Conservation (phyloP, 2,888 invertebrate species). For the Electrophaes corylata region DNA sequence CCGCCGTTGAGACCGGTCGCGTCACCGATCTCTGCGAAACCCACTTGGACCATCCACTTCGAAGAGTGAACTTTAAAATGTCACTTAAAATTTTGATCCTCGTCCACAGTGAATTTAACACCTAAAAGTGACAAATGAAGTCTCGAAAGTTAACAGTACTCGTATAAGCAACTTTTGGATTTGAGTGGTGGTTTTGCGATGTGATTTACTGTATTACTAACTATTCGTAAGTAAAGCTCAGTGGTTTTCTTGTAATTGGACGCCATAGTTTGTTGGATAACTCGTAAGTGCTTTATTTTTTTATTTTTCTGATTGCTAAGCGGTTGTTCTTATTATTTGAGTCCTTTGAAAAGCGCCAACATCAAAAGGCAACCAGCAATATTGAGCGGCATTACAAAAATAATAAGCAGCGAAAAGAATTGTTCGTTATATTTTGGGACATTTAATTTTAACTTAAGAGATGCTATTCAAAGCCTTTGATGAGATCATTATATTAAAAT, state of each 20-base stretch:
- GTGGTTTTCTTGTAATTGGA: slow-evolving; percentile 18
- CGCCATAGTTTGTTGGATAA: slow-evolving; percentile 8
- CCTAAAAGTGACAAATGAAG: slow-evolving; percentile 65
- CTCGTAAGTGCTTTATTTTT: slow-evolving; percentile 8
- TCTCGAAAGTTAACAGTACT: slow-evolving; percentile 47
- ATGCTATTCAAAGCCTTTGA: slow-evolving; percentile 5
- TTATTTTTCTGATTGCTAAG: slow-evolving; percentile 6
- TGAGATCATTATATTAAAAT: background rate
- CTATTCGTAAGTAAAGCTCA: slow-evolving; percentile 55
- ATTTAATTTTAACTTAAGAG: slow-evolving; percentile 15
- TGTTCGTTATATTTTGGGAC: slow-evolving; percentile 23
- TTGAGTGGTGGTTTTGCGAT: slow-evolving; percentile 70
- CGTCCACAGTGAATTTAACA: slow-evolving; percentile 51
- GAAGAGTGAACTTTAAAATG: slow-evolving; percentile 73
- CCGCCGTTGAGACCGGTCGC: slow-evolving; percentile 50
- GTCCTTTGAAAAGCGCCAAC: slow-evolving; percentile 35
- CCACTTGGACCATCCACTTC: slow-evolving; percentile 45
- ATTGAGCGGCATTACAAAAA: slow-evolving; percentile 32
- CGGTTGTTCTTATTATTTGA: slow-evolving; percentile 30
- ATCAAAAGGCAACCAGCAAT: slow-evolving; percentile 38
- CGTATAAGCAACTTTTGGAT: slow-evolving; percentile 64
- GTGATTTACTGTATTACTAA: slow-evolving; percentile 63
- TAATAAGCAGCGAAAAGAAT: slow-evolving; percentile 32
- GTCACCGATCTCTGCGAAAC: slow-evolving; percentile 40
- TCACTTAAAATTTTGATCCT: slow-evolving; percentile 43